phyloP scores from a whole-genome alignment of 2,797 vertebrate species.

The Sebastes matsubarae region DNA sequence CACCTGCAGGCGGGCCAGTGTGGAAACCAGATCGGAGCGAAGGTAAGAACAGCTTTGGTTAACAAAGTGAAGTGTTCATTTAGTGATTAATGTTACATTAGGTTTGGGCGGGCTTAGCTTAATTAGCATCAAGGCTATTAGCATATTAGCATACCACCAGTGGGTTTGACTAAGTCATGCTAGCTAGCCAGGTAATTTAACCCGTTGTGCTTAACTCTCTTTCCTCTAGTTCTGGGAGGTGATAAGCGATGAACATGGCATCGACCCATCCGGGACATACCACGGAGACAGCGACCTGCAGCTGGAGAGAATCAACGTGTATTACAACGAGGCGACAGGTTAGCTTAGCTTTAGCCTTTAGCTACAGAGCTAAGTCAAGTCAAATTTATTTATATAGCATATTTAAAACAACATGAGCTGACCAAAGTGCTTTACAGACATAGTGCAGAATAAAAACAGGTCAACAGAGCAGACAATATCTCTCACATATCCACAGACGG shows the following conservation, averaged over 20 bases:
- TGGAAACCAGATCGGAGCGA: conserved; percentile 74
- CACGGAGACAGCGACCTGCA: conserved; percentile 73
- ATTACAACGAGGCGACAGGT: conserved; percentile 56
- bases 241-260: conserved; percentile 75
- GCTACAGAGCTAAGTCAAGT: no score
- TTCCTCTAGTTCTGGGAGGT: conserved; percentile 66
- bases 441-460: no score
- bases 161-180: neutral
- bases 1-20: conserved; percentile 74
- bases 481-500: no score
- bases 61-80: neutral
- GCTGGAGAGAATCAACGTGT: conserved; percentile 75
- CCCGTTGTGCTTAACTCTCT: neutral
- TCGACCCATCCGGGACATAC: conserved; percentile 73
- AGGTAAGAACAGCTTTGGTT: conserved; percentile 24
- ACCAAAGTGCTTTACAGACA: no score
- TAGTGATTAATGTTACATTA: neutral
- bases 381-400: no score
- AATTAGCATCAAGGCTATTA: conserved; percentile 16
- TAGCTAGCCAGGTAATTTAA: neutral
- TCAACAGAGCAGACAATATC: no score
- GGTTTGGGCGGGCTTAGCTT: conserved; percentile 42
- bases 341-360: no score
- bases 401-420: no score
- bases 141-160: neutral